Evolutionary conservation across 2,888 invertebrate genomes (phyloP).

Genomic region (Acleris cristana): DNA sequence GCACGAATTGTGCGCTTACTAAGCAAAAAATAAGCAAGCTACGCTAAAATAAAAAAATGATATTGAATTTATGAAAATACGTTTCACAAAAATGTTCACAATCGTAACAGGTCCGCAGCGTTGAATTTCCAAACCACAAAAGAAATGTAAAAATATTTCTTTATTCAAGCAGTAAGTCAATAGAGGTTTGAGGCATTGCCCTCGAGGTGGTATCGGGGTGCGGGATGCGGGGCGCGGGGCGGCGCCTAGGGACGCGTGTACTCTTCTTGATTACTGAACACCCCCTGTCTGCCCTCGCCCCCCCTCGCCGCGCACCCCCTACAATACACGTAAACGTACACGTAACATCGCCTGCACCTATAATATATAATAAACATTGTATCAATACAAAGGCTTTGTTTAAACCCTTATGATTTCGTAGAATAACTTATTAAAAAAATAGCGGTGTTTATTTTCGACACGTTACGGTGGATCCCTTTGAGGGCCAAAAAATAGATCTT

Average conservation of each 20-base stretch:
- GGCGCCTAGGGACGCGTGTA: slow-evolving; percentile 79
- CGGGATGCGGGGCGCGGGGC: slow-evolving; percentile 45
- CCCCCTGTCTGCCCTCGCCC: slow-evolving; percentile 56
- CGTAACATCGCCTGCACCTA: slow-evolving; percentile 37
- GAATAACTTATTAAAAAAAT: neutral
- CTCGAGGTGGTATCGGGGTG: slow-evolving; percentile 63
- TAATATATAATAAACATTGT: slow-evolving; percentile 26
- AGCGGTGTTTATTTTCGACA: neutral
- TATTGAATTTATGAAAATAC: neutral
- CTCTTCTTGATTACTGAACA: slow-evolving; percentile 83
- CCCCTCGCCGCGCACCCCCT: slow-evolving; percentile 57
- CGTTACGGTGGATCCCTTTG: neutral
- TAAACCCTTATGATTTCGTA: neutral
- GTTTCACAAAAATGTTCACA: slow-evolving; percentile 2
- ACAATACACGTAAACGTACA: slow-evolving; percentile 70
- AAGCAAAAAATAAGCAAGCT: neutral
- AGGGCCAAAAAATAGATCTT: neutral
- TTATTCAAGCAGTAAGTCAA: slow-evolving; percentile 74
- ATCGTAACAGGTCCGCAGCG: slow-evolving; percentile 44
- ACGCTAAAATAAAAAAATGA: neutral
- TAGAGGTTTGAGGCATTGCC: slow-evolving; percentile 81
- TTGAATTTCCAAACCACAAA: slow-evolving; percentile 73
- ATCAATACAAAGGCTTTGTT: slow-evolving; percentile 16
- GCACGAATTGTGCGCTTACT: neutral
- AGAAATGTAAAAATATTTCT: slow-evolving; percentile 74